phyloP scores from a whole-genome alignment of 2,797 vertebrate species.

The Mormyrus proboscirostris region DNA sequence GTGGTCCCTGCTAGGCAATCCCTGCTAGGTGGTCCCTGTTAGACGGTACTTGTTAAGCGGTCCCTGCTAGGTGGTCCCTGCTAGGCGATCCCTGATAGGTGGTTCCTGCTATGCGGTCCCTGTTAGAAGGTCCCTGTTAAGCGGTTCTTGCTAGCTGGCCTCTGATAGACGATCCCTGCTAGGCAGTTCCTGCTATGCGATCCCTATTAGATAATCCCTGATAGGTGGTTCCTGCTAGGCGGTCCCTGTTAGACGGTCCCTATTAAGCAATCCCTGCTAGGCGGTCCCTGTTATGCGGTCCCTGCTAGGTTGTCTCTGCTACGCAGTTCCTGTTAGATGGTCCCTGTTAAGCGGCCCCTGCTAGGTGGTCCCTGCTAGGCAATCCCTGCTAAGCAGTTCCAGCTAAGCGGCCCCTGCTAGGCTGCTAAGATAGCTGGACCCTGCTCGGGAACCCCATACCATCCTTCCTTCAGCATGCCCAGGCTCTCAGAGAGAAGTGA shows the following conservation, averaged over 20 bases:
- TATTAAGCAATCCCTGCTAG: background rate
- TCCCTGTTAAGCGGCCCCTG: too few species aligned
- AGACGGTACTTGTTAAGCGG: background rate
- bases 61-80: too few species aligned
- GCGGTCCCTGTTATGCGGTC: too few species aligned
- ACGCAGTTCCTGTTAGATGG: rapidly evolving
- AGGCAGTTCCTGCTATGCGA: rapidly evolving
- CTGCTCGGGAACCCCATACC: slow-evolving; percentile 37
- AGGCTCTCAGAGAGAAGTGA: slow-evolving; percentile 24
- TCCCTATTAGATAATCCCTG: too few species aligned
- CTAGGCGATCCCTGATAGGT: background rate
- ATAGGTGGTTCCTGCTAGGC: too few species aligned
- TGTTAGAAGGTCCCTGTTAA: background rate
- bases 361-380: background rate
- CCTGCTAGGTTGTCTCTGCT: too few species aligned
- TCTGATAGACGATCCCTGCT: background rate
- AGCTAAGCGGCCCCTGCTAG: too few species aligned
- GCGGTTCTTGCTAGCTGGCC: background rate
- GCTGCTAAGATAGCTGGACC: background rate
- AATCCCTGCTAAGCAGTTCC: background rate
- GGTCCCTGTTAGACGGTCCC: too few species aligned
- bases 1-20: too few species aligned
- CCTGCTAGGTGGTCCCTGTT: background rate
- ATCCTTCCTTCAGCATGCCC: slow-evolving; percentile 15
- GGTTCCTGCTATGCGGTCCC: slow-evolving; percentile 13